phyloP scores from a whole-genome alignment of 2,888 invertebrate genomes.

The Aspidiotus destructor region DNA sequence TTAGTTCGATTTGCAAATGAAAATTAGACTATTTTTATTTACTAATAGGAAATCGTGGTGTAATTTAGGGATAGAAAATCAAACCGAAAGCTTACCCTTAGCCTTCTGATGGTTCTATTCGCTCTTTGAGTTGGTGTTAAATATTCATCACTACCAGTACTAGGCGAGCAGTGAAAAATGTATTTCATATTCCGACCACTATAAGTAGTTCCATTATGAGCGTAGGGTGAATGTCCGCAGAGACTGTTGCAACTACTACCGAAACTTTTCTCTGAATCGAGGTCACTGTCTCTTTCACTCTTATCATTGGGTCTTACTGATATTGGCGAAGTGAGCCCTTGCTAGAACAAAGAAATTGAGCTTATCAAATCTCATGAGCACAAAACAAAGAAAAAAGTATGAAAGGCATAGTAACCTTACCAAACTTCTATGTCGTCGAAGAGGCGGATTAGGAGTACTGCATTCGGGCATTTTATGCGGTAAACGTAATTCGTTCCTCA shows the following conservation, averaged over 20 bases:
- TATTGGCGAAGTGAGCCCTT: slow-evolving; percentile 23
- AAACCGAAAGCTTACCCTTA: slow-evolving; percentile 44
- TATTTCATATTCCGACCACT: slow-evolving; percentile 64
- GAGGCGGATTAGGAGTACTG: slow-evolving; percentile 27
- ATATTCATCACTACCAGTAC: slow-evolving; percentile 69
- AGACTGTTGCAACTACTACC: slow-evolving; percentile 50
- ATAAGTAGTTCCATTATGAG: slow-evolving; percentile 57
- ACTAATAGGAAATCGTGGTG: no score
- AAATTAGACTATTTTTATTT: no score
- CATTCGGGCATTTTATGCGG: slow-evolving; percentile 10
- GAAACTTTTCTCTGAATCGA: slow-evolving; percentile 67
- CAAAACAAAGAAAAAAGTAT: no score
- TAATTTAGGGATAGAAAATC: no score
- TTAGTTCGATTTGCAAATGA: no score
- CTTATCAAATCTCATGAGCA: no score
- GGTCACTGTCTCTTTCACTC: slow-evolving; percentile 51
- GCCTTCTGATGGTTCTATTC: slow-evolving; percentile 65
- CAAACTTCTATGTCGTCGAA: slow-evolving; percentile 38
- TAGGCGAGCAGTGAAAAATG: slow-evolving; percentile 74
- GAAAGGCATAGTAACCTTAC: slow-evolving; percentile 31
- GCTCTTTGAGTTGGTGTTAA: slow-evolving; percentile 81
- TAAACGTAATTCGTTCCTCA: slow-evolving; percentile 23
- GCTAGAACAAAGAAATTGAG: slow-evolving; percentile 3
- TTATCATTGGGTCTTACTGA: slow-evolving; percentile 9
- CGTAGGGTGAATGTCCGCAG: slow-evolving; percentile 58